phyloP scores from a whole-genome alignment of 2,113 vertebrate genomes.

The Eulemur rufifrons region DNA sequence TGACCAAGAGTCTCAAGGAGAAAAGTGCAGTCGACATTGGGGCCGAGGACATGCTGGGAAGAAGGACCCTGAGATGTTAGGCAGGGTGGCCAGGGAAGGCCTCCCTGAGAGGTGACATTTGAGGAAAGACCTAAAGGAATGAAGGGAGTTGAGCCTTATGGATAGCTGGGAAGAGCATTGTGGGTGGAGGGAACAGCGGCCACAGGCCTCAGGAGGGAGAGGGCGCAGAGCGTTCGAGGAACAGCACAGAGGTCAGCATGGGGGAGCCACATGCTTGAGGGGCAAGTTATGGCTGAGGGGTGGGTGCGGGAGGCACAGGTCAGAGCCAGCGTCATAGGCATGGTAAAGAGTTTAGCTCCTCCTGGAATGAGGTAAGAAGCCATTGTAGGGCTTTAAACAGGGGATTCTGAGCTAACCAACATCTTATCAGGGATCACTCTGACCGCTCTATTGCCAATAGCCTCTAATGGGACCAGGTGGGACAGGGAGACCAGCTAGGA shows the following conservation, averaged over 20 bases:
- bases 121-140: background rate
- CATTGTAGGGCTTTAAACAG: background rate
- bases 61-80: background rate
- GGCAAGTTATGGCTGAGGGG: accelerated
- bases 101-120: background rate
- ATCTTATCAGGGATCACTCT: background rate
- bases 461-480: background rate
- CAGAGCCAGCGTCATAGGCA: background rate
- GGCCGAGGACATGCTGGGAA: accelerated
- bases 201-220: too few relatives aligned
- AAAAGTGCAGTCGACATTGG: accelerated
- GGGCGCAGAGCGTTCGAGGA: background rate
- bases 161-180: background rate
- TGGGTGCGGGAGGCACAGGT: accelerated
- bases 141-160: background rate
- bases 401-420: background rate
- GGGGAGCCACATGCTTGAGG: accelerated
- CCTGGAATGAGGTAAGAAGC: background rate
- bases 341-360: too few relatives aligned
- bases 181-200: background rate
- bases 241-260: background rate
- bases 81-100: background rate
- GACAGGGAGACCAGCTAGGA: background rate
- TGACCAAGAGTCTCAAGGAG: accelerated
- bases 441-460: background rate